Evolutionary conservation across 2,797 vertebrate genomes (phyloP), one percentile per base, ranked within the genome.

Genomic region (Clarias platycephalus): DNA sequence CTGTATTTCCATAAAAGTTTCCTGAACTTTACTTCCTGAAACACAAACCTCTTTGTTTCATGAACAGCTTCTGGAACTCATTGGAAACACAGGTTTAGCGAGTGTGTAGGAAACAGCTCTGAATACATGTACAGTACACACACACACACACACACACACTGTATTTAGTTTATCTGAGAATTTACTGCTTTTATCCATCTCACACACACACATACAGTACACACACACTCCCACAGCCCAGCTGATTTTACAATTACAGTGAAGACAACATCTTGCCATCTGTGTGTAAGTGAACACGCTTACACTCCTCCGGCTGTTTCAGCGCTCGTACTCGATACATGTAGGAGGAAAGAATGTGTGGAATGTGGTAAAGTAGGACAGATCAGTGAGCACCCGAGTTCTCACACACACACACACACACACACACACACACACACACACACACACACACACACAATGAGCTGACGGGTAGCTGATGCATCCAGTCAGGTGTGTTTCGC

Each of bases 201-300:
- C 77, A 49, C 77, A 57, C 80, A 55, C 79, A 81, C 62, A 72
- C 70, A 71, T 13, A 67, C 28, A 63, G 26, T n/a, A 64, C 63
- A 64, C 63, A 64, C 63, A n/a, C 37, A 66, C 60, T 10, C 24
- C 55, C 40, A 34, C 63, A 60, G 0, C 44, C 20, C 64, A 71
- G 66, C 15, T 70, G 81, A 82, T 70, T 70, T 63, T 55, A 75
- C 77, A 79, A 70, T 10, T 87, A 31, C 71, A 81, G 34, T 53
- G 57, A 78, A 57, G 53, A 76, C 44, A 67, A 37, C 66, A 80
- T 71, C 64, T 76, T 40, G 76, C 70, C 83, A 79, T 83, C 58
- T 53, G 81, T 64, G 67, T 82, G 81, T 40, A 58, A 78, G 12
- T 8, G 76, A 62, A 63, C 57, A 63, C 13, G 57, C 15, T 24